These are phyloP conservation scores for Mystacornis crossleyi DNA, from an alignment of 2,113 vertebrate genomes.

Conservation along the genomic window DNA sequence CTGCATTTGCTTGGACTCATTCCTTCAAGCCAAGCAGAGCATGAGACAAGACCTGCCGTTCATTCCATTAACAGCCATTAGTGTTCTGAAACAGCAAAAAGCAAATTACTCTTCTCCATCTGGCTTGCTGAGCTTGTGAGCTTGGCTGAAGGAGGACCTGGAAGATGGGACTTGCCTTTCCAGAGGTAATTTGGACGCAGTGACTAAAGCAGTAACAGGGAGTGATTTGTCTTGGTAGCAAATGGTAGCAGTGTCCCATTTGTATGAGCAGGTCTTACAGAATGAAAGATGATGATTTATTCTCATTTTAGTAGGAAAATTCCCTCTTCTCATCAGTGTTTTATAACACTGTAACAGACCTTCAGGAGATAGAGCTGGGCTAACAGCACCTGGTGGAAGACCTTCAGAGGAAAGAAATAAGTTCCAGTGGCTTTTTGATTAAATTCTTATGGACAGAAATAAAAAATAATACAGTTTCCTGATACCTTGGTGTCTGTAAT, in stretches of 20 bases:
- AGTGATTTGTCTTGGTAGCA: background rate
- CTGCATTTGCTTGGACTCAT: background rate
- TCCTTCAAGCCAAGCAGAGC: background rate
- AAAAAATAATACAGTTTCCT: slow-evolving; percentile 22
- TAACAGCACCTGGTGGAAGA: slow-evolving; percentile 14
- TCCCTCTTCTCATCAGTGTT: slow-evolving; percentile 44
- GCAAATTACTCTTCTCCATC: background rate
- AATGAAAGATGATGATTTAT: slow-evolving; percentile 31
- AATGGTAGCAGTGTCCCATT: background rate
- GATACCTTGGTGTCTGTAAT: background rate
- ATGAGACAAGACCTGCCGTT: background rate
- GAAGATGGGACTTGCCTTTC: background rate
- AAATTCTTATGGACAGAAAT: slow-evolving; percentile 33
- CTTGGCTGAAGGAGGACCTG: background rate
- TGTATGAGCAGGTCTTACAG: background rate
- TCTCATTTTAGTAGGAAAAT: slow-evolving; percentile 40
- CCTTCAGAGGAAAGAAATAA: slow-evolving; percentile 17
- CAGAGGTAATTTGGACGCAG: background rate
- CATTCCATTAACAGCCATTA: background rate
- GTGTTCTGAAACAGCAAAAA: background rate
- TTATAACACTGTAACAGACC: background rate
- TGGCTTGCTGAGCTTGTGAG: background rate
- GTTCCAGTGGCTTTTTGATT: slow-evolving; percentile 43
- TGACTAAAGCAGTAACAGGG: background rate
- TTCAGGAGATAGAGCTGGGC: background rate